Evolutionary conservation across 2,888 invertebrate species (phyloP), one percentile per base, ranked within the genome.

Genomic region (Bimastos eiseni): DNA sequence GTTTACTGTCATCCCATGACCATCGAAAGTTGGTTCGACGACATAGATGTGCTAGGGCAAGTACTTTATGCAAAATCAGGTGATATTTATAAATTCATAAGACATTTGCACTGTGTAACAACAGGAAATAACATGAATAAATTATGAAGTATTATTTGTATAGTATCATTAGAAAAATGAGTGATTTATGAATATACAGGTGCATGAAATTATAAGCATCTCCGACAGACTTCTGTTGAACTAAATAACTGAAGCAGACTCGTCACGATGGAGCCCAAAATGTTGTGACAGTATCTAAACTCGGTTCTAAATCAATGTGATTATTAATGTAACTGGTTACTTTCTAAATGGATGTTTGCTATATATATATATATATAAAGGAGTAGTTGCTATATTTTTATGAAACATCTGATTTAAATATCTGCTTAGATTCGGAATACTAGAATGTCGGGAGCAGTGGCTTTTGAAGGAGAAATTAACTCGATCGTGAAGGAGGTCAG

Each of bases 381-480:
- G 49, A 24, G 24, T 84, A 33, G 3, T 84, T 84, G 84, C 84
- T 84, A 21, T 33, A 33, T 36, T 34, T 36, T 33, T 33, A 36
- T 84, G 33, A 84, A 33, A 33, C 21, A 37, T 86, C 37, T 36
- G 86, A 21, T 34, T 86, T 86, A 19, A 19, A 34, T n/a, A 34
- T 86, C 36, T 86, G 24, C 6, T 86, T 70, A 70, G 70, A 70
- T 70, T 70, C 70, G n/a, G 34, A 86, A 36, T 86, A 36, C 21
- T 5, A 86, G 36, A 17, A 92, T 92, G 92, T 92, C 92, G 36
- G 92, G 92, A 17, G 94, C 94, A 13, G 94, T 94, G 19, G 94
- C 94, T 13, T 94, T 94, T 93, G 95, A 95, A 93, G 95, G 94
- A 24, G 95, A 95, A 92, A 92, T 95, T 38, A 95, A 95, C 93